Evolutionary conservation across 2,888 invertebrate genomes (phyloP), one percentile per base, ranked within the genome.

Genomic region (Acleris sparsana): DNA sequence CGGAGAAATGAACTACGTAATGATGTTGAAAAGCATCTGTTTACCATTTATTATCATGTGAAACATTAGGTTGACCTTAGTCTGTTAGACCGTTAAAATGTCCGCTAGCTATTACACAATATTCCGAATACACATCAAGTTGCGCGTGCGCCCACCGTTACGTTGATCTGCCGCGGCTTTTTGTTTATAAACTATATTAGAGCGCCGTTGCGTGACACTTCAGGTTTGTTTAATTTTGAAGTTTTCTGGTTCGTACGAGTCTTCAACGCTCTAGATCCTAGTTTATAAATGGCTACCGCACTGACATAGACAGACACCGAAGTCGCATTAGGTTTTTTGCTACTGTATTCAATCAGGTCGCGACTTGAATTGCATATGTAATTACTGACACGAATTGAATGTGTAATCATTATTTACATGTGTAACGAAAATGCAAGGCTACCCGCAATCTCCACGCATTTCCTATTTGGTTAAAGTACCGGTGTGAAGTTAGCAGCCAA

Each of bases 31-130:
- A 62, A 25, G 52, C 51, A 57, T 66, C 61, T 66, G 52, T 62
- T 66, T 62, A 62, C 48, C 51, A 66, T 66, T 66, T 66, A 66
- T 66, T 57, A 66, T 22, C 62, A 56, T 53, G 52, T 62, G 58
- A 62, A 53, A 57, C 66, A 66, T 66, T 66, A 66, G 60, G 51
- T 33, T 62, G 66, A 53, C 61, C 57, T 62, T 57, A 52, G 62
- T 25, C 25, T 49, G 64, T 33, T 52, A 61, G 52, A 61, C 52
- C 60, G 60, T 39, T 33, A 51, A 49, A 51, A 39, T 48, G 29
- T 46, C 51, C 53, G 33, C 60, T 39, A 60, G 43, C 48, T 65
- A 16, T 66, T 62, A 48, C 66, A 56, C 46, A 52, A 66, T 56
- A 46, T 39, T 22, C 22, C 44, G 46, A 61, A 33, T 46, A 51